phyloP scores from a whole-genome alignment of 1,140 invertebrate genomes.

The Alviniconcha marisindica region DNA sequence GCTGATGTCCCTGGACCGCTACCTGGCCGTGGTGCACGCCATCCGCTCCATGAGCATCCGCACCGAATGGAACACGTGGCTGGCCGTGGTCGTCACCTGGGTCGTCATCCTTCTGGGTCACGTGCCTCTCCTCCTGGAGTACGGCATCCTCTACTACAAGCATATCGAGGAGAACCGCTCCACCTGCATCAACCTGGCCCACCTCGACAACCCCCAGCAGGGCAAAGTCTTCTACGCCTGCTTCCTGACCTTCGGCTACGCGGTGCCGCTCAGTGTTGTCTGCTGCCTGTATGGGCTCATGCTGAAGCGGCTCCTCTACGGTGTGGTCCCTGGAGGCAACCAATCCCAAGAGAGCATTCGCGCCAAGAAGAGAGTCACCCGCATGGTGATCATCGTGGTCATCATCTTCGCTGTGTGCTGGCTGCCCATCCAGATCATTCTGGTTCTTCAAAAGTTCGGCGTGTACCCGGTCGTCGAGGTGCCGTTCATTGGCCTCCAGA shows the following conservation, averaged over 20 bases:
- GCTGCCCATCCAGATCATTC: conserved; percentile 91
- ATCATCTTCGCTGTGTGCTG: conserved; percentile 97
- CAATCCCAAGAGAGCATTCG: conserved; percentile 84
- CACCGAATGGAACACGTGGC: conserved; percentile 89
- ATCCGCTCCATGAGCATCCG: conserved; percentile 91
- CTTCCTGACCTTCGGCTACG: conserved; percentile 77
- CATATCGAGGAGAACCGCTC: conserved; percentile 78
- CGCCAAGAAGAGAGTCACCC: conserved; percentile 92
- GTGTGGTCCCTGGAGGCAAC: conserved; percentile 84
- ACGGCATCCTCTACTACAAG: conserved; percentile 81
- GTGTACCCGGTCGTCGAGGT: conserved; percentile 78
- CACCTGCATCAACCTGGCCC: conserved; percentile 58
- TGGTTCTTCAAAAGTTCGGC: conserved; percentile 75
- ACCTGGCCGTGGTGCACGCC: conserved; percentile 95
- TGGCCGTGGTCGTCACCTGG: conserved; percentile 86
- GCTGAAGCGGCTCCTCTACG: conserved; percentile 84
- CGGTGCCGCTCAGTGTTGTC: conserved; percentile 82
- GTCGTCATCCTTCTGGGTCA: conserved; percentile 83
- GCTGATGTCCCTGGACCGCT: conserved; percentile 96
- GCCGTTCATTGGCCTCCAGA: conserved; percentile 84
- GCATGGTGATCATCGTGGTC: conserved; percentile 95
- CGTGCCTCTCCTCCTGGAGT: conserved; percentile 86
- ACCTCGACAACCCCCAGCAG: neutral
- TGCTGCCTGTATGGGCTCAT: conserved; percentile 94
- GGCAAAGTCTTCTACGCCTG: conserved; percentile 69